A percentile compares a stretch with the other conserved stretches of the same genome.
Evolutionary conservation across 2,113 vertebrate genomes (phyloP).

Genomic region (Solea senegalensis): DNA sequence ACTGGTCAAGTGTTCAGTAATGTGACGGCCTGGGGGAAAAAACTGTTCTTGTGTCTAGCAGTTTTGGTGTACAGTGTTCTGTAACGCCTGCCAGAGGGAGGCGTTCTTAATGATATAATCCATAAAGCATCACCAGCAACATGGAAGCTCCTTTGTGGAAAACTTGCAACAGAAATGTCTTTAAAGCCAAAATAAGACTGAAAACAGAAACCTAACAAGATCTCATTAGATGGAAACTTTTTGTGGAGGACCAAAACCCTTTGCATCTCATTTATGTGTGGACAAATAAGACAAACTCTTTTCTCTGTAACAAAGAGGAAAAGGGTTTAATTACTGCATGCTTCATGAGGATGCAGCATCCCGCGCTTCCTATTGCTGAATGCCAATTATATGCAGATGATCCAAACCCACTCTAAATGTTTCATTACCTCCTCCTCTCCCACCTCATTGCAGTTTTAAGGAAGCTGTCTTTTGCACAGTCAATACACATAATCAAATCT

Average conservation of each 20-base stretch:
- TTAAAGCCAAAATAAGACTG: not conserved
- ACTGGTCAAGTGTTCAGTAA: too few species aligned
- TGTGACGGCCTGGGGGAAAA: too few species aligned
- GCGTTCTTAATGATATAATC: conserved; percentile 2
- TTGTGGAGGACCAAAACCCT: not conserved
- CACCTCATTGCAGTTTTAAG: not conserved
- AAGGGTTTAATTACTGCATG: not conserved
- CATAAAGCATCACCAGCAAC: not conserved
- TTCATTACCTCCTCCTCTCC: not conserved
- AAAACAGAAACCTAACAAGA: not conserved
- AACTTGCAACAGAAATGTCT: not conserved
- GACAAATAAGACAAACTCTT: conserved; percentile 13
- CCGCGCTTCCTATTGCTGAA: not conserved
- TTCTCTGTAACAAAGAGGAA: not conserved
- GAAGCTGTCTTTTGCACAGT: conserved; percentile 19
- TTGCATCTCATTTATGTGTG: conserved; percentile 23
- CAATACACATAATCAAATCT: conserved; percentile 10
- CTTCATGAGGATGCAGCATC: not conserved
- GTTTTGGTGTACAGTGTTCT: too few species aligned
- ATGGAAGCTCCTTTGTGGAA: not conserved
- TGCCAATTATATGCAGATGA: conserved; percentile 18
- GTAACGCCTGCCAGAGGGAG: too few species aligned
- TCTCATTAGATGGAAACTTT: conserved; percentile 14
- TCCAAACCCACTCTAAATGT: not conserved
- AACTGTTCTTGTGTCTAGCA: too few species aligned